Evolutionary conservation across 2,113 vertebrate species (phyloP).

Genomic region (Tylochromis polylepis): DNA sequence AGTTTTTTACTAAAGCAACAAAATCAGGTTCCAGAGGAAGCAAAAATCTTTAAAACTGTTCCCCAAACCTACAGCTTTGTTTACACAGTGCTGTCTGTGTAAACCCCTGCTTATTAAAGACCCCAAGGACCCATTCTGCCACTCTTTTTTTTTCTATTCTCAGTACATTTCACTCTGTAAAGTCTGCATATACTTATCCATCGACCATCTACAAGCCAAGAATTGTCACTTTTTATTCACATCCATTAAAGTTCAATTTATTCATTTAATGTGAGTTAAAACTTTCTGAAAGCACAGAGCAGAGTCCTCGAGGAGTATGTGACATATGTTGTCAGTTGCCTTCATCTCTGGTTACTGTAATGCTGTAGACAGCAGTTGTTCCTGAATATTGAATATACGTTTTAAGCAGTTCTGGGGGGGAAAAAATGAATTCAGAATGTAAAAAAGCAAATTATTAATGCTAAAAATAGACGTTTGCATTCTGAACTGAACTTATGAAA

Average conservation of each 20-base stretch:
- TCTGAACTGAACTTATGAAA: not conserved
- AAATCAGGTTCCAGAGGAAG: not conserved
- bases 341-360: not conserved
- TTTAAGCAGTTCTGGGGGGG: not conserved
- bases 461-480: not conserved
- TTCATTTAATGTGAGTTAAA: not conserved
- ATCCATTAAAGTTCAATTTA: not conserved
- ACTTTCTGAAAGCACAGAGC: not conserved
- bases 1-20: not conserved
- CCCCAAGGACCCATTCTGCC: not conserved
- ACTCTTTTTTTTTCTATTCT: not conserved
- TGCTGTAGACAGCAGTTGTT: not conserved
- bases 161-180: not conserved
- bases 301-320: not conserved
- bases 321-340: not conserved
- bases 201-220: not conserved
- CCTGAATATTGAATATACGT: not conserved
- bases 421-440: not conserved
- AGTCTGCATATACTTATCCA: not conserved
- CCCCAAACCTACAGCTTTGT: not conserved
- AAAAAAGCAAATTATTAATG: not conserved
- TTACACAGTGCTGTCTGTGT: not conserved
- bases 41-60: not conserved
- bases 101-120: not conserved
- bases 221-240: not conserved